Evolutionary conservation across 2,888 invertebrate species (phyloP), one percentile per base, ranked within the genome.

Genomic region (Leptinotarsa juncta): DNA sequence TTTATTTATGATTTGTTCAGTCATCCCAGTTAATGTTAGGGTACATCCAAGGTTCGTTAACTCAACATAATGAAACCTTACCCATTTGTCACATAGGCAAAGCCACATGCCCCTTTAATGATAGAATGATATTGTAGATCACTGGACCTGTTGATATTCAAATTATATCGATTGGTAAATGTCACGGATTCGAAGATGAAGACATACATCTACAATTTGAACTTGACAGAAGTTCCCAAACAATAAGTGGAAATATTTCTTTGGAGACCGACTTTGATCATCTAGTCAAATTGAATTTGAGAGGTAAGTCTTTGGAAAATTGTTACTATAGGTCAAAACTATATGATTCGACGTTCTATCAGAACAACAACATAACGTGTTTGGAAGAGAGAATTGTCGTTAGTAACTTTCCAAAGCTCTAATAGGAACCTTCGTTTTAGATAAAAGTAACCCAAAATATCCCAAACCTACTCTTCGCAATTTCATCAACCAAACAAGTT

Each of bases 191-290:
- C 42, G 48, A 16, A 60, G 65, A 70, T 50, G 2, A 65, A 18
- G 71, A 72, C 51, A 20, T 74, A 7, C 42, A n/a, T 49, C 32
- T 74, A 51, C 50, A 72, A 49, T 42, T 74, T 14, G 57, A 68
- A 15, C 48, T 65, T 50, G 65, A 62, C 65, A 70, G 70, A 49
- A 51, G 26, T 50, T 55, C 55, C 32, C 79, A 78, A 23, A 67
- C 76, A 20, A 67, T 79, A 14, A 75, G 67, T 49, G 79, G 79
- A 57, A 79, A 76, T 67, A 70, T 77, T 68, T 75, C 75, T 18
- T 53, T 78, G 42, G 70, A 72, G 20, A 70, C 71, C 55, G 65
- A 71, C 32, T 73, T 79, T 53, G 78, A 77, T 70, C 65, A 76
- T 16, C 57, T 48, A 23, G 62, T 76, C 65, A 70, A 71, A 73